phyloP scores from a whole-genome alignment of 2,888 invertebrate species.

The Mesochorus sp. region DNA sequence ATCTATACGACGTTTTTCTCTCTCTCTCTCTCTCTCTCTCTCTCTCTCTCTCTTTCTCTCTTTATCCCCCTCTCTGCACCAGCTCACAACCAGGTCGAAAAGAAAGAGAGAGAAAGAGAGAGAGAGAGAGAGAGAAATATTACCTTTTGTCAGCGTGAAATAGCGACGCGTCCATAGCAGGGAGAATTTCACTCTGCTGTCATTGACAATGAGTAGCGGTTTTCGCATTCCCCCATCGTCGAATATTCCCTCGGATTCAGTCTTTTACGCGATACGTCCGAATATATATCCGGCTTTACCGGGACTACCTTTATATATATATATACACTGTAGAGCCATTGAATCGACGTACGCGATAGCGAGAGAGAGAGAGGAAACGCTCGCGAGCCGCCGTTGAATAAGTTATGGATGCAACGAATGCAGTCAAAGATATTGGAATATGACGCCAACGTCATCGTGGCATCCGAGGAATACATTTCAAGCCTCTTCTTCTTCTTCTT shows the following conservation, averaged over 20 bases:
- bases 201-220: constrained; percentile 55
- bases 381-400: background rate
- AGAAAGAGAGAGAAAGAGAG: background rate
- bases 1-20: constrained; percentile 15
- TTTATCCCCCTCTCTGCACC: background rate
- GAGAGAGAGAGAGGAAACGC: background rate
- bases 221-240: constrained; percentile 20
- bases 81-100: background rate
- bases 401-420: constrained; percentile 1
- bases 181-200: constrained; percentile 49
- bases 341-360: background rate
- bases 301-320: background rate
- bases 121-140: constrained; percentile 20
- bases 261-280: background rate
- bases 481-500: background rate
- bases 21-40: constrained; percentile 2
- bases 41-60: background rate
- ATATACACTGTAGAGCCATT: background rate
- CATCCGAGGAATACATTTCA: constrained; percentile 2
- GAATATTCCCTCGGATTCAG: constrained; percentile 13
- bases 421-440: background rate
- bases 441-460: background rate
- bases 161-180: constrained; percentile 60
- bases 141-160: constrained; percentile 67
- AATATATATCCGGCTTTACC: background rate